Conservation (phyloP, 2,797 vertebrate genomes). For the Molossus alvarezi region DNA sequence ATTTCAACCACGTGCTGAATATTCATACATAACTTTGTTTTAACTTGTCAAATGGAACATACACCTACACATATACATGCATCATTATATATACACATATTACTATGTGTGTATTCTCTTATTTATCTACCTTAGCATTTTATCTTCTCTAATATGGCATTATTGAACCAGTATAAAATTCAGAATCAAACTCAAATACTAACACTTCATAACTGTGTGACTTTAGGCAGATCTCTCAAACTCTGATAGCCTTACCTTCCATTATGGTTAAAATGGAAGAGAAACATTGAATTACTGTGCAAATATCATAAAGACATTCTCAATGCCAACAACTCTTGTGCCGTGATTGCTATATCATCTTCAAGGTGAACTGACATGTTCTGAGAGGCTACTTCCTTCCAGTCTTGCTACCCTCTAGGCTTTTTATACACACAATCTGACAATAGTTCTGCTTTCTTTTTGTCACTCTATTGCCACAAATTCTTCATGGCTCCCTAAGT, state of each 20-base stretch:
- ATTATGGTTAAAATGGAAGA: not conserved
- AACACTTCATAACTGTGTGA: not conserved
- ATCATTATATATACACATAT: not conserved
- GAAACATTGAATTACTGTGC: not conserved
- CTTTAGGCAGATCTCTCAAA: not conserved
- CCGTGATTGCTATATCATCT: not conserved
- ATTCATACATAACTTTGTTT: not conserved
- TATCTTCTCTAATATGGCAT: not conserved
- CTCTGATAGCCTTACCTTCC: not conserved
- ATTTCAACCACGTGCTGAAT: not conserved
- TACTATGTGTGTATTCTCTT: not conserved
- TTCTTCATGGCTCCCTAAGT: not conserved
- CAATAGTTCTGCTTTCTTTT: not conserved
- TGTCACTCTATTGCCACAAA: not conserved
- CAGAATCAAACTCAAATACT: not conserved
- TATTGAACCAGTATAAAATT: not conserved
- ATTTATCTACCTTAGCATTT: not conserved
- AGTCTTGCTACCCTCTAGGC: not conserved
- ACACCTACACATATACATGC: not conserved
- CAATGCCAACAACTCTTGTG: not conserved
- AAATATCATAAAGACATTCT: not conserved
- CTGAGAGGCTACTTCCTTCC: not conserved
- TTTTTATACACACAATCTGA: not conserved
- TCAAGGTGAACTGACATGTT: not conserved
- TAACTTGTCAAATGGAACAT: not conserved